Evolutionary conservation across 2,113 vertebrate species (phyloP).

Genomic region (Saccopteryx bilineata): DNA sequence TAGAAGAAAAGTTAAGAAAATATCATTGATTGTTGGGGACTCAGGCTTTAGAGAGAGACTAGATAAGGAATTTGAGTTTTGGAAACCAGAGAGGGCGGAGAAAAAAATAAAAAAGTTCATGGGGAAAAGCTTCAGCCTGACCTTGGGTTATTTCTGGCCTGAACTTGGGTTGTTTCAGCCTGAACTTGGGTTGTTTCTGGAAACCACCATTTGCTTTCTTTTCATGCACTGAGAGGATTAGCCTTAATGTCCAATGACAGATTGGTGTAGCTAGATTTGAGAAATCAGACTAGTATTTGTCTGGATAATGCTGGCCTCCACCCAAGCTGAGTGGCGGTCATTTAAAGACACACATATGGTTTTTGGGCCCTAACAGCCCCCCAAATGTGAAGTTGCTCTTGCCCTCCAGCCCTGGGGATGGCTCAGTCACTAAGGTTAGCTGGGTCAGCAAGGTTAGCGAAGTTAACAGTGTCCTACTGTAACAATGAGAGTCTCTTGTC

Average conservation of each 20-base stretch:
- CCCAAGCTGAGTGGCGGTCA: background rate
- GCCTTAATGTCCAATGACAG: background rate
- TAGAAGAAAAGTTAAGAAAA: conserved; percentile 1
- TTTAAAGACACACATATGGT: accelerated
- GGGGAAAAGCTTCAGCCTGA: background rate
- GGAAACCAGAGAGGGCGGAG: conserved; percentile 12
- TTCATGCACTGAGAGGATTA: background rate
- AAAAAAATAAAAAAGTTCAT: background rate
- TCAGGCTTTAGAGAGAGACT: background rate
- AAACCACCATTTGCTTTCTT: background rate
- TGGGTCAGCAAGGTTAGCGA: background rate
- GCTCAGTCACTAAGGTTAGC: background rate
- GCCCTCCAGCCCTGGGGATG: background rate
- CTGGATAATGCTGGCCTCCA: background rate
- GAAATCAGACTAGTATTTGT: background rate
- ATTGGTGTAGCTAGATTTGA: background rate
- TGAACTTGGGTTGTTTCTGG: background rate
- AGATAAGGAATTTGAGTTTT: background rate
- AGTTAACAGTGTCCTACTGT: background rate
- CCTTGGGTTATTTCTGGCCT: background rate
- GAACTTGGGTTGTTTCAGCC: background rate
- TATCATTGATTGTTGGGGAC: background rate
- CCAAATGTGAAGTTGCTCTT: background rate
- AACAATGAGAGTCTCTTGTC: background rate
- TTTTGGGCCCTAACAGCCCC: background rate